phyloP scores from a whole-genome alignment of 2,797 vertebrate genomes.

The Danionella dracula region DNA sequence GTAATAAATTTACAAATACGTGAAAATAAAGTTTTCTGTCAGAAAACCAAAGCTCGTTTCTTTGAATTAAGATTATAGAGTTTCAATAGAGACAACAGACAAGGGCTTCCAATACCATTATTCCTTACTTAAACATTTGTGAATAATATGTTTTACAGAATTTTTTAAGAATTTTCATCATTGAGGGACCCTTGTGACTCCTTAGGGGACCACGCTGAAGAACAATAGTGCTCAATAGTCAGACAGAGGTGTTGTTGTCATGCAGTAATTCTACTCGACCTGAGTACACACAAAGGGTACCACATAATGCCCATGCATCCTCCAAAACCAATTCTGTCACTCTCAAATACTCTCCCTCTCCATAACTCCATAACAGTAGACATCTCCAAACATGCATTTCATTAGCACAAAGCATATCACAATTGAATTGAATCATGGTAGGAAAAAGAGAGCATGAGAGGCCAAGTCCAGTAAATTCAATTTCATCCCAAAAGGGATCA shows the following conservation, averaged over 20 bases:
- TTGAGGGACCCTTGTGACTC: too few species aligned
- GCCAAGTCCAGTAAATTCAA: conserved; percentile 28
- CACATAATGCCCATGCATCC: conserved; percentile 14
- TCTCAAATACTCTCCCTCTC: conserved; percentile 18
- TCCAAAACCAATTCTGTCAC: conserved; percentile 8
- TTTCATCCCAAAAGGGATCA: conserved; percentile 41
- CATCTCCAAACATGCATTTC: conserved; percentile 47
- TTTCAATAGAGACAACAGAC: too few species aligned
- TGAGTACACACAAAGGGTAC: neutral
- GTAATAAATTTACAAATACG: too few species aligned
- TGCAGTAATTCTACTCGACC: conserved; percentile 8
- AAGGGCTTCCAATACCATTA: too few species aligned
- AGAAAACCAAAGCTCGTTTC: too few species aligned
- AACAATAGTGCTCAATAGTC: too few species aligned
- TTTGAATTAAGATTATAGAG: too few species aligned
- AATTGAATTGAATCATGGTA: conserved; percentile 43
- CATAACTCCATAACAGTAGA: conserved; percentile 17
- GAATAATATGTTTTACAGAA: too few species aligned
- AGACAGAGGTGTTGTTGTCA: neutral
- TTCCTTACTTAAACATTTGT: too few species aligned
- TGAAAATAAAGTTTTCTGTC: too few species aligned
- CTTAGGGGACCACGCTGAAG: too few species aligned
- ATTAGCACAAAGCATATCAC: conserved; percentile 40
- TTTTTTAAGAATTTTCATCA: too few species aligned
- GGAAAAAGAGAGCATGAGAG: conserved; percentile 25